Evolutionary conservation across 2,888 invertebrate species (phyloP).

Genomic region (Leptura quadrifasciata): DNA sequence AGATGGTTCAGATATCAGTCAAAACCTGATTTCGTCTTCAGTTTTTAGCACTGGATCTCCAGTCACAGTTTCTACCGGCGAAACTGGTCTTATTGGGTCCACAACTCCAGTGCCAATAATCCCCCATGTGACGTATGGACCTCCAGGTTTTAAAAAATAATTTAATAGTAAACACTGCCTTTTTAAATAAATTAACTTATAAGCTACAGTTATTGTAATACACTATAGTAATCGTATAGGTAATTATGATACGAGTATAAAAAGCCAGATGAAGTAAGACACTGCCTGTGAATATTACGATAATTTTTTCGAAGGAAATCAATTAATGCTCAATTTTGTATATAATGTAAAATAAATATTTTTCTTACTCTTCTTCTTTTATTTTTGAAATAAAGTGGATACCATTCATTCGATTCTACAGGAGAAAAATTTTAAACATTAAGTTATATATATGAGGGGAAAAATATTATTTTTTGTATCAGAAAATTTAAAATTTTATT

Average conservation of each 20-base stretch:
- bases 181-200: slow-evolving; percentile 30
- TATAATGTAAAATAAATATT: slow-evolving; percentile 31
- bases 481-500: too few relatives aligned
- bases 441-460: too few relatives aligned
- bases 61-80: slow-evolving; percentile 11
- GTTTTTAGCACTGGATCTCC: slow-evolving; percentile 22
- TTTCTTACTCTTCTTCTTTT: slow-evolving; percentile 26
- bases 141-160: slow-evolving; percentile 24
- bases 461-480: too few relatives aligned
- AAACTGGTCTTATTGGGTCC: not conserved
- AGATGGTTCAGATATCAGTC: slow-evolving; percentile 3
- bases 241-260: slow-evolving; percentile 28
- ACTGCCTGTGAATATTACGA: slow-evolving; percentile 24
- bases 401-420: too few relatives aligned
- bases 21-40: slow-evolving; percentile 27
- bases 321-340: slow-evolving; percentile 31
- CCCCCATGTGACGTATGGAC: slow-evolving; percentile 27
- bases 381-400: not conserved
- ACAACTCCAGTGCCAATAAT: slow-evolving; percentile 9
- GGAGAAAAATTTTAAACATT: too few relatives aligned
- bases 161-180: not conserved
- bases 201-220: slow-evolving; percentile 2
- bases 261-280: slow-evolving; percentile 7
- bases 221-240: slow-evolving; percentile 5
- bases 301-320: not conserved